Evolutionary conservation across 2,888 invertebrate genomes (phyloP).

Genomic region (Clistopyga incitator): DNA sequence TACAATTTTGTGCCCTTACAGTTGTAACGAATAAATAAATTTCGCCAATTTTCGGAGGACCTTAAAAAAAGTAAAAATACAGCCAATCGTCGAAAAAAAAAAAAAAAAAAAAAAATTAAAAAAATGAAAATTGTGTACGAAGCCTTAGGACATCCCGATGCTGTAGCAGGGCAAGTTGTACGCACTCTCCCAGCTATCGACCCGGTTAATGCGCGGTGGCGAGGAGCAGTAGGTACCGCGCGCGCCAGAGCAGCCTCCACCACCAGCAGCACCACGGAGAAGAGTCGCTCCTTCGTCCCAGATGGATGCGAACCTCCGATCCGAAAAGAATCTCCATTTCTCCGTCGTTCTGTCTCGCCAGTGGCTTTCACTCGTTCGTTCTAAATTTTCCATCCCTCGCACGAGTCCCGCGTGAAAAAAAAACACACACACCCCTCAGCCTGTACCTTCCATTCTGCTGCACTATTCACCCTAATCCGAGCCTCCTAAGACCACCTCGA

Average conservation of each 20-base stretch:
- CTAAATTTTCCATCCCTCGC: slow-evolving; percentile 1
- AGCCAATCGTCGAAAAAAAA: too few relatives aligned
- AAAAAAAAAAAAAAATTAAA: too few relatives aligned
- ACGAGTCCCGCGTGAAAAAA: slow-evolving; percentile 14
- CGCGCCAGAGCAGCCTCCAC: slow-evolving; percentile 58
- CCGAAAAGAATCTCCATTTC: slow-evolving; percentile 58
- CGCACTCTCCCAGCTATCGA: slow-evolving; percentile 83
- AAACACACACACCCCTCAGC: slow-evolving; percentile 19
- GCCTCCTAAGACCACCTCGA: background rate
- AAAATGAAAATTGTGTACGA: slow-evolving; percentile 36
- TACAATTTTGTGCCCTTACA: too few relatives aligned
- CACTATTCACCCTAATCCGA: background rate
- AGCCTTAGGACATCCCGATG: slow-evolving; percentile 63
- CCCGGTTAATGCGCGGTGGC: slow-evolving; percentile 70
- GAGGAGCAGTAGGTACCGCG: slow-evolving; percentile 55
- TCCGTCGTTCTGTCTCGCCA: slow-evolving; percentile 26
- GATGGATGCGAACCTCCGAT: slow-evolving; percentile 70
- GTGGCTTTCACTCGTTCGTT: background rate
- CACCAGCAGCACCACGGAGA: slow-evolving; percentile 30
- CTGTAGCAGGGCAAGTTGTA: slow-evolving; percentile 72
- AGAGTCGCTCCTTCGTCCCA: slow-evolving; percentile 71
- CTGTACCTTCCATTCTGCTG: background rate
- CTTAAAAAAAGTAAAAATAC: too few relatives aligned
- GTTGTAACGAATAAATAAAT: too few relatives aligned
- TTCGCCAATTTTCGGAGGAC: too few relatives aligned